Evolutionary conservation across 2,797 vertebrate species (phyloP).

Genomic region (Cephalopachus bancanus): DNA sequence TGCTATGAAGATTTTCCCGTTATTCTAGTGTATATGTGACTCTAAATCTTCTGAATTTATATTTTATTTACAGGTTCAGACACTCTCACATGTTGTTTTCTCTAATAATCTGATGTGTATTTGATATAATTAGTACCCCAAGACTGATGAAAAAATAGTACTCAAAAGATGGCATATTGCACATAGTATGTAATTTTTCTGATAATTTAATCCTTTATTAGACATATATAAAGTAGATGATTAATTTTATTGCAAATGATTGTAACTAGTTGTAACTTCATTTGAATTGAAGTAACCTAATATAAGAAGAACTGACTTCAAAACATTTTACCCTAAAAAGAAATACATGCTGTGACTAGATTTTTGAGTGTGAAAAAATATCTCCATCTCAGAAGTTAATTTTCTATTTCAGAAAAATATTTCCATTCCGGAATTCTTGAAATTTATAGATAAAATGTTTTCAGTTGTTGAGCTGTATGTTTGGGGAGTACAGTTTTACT

Average conservation of each 20-base stretch:
- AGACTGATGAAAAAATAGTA: neutral
- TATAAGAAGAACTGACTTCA: slow-evolving; percentile 21
- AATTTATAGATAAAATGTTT: slow-evolving; percentile 26
- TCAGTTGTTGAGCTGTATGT: neutral
- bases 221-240: neutral
- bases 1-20: neutral
- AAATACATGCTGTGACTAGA: neutral
- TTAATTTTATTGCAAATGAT: slow-evolving; percentile 33
- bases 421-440: slow-evolving; percentile 4
- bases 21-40: neutral
- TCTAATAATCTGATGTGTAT: neutral
- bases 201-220: slow-evolving; percentile 4
- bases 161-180: neutral
- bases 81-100: neutral
- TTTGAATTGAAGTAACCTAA: neutral
- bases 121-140: neutral
- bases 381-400: slow-evolving; percentile 48
- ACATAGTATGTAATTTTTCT: neutral
- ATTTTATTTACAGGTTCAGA: slow-evolving; percentile 36
- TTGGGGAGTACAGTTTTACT: slow-evolving; percentile 29
- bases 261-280: neutral
- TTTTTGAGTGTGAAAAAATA: slow-evolving; percentile 55
- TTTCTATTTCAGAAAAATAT: slow-evolving; percentile 60
- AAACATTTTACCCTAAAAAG: neutral
- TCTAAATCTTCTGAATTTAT: neutral